Conservation (phyloP, 2,888 invertebrate genomes). For the Capitulum mitella region DNA sequence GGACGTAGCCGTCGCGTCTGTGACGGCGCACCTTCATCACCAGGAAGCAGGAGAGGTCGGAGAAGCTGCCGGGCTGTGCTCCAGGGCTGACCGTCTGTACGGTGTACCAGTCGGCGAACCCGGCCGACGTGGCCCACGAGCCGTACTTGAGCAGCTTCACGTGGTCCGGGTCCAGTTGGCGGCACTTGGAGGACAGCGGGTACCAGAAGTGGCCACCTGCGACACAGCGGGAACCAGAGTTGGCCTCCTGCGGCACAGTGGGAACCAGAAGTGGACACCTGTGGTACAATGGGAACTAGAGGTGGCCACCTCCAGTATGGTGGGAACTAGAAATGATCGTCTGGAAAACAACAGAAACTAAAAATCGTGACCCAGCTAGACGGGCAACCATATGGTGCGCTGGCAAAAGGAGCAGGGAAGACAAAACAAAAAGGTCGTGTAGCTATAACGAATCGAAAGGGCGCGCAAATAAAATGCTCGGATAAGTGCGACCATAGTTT, state of each 20-base stretch:
- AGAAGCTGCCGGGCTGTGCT: slow-evolving; percentile 29
- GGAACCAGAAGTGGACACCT: too few species aligned
- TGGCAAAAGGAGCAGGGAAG: too few species aligned
- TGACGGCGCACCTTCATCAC: slow-evolving; percentile 35
- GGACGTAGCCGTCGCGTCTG: too few species aligned
- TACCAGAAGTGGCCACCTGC: slow-evolving; percentile 36
- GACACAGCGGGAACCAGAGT: not conserved
- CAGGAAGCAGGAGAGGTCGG: slow-evolving; percentile 34
- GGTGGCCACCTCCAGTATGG: not conserved
- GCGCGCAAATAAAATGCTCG: too few species aligned
- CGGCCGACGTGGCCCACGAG: slow-evolving; percentile 36
- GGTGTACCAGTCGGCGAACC: slow-evolving; percentile 35
- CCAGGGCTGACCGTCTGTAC: slow-evolving; percentile 34
- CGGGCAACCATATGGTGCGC: too few species aligned
- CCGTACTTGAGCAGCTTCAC: slow-evolving; percentile 35
- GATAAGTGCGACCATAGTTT: too few species aligned
- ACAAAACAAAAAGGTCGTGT: too few species aligned
- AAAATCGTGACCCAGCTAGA: too few species aligned
- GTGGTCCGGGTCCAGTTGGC: slow-evolving; percentile 29
- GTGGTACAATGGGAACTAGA: too few species aligned
- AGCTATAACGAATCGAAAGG: too few species aligned
- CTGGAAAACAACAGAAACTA: not conserved
- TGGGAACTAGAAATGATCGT: not conserved
- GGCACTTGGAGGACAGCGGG: slow-evolving; percentile 34
- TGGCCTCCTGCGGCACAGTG: too few species aligned